These are phyloP conservation scores for Procambarus clarkii DNA, from an alignment of 1,140 invertebrate species.

Conservation along the genomic window DNA sequence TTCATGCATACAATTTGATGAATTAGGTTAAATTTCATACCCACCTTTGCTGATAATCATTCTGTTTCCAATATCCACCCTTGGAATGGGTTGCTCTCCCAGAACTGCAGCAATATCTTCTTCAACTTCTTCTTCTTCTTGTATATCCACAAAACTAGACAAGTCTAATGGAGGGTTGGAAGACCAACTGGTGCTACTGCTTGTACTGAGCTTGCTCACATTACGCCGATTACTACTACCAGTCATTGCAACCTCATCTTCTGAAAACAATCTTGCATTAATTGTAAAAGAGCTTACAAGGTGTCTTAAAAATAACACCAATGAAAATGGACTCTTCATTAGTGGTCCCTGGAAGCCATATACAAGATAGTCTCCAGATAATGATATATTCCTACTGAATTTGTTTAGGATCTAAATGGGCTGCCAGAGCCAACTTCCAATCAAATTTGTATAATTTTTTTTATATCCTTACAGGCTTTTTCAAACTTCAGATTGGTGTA, in stretches of 20 bases:
- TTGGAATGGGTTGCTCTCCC: not conserved
- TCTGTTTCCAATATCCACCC: conserved; percentile 49
- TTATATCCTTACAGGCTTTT: too few relatives aligned
- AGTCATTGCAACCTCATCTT: not conserved
- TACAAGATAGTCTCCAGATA: too few relatives aligned
- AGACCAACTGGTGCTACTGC: conserved; percentile 48
- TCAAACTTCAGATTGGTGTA: too few relatives aligned
- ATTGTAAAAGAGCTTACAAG: too few relatives aligned
- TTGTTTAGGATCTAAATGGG: too few relatives aligned
- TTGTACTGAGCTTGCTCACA: conserved; percentile 31
- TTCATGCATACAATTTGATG: too few relatives aligned
- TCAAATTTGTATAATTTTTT: too few relatives aligned
- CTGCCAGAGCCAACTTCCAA: too few relatives aligned
- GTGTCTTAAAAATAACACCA: too few relatives aligned
- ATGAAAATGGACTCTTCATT: too few relatives aligned
- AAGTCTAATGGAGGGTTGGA: conserved; percentile 23
- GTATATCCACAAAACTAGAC: conserved; percentile 44
- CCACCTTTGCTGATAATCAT: conserved; percentile 57
- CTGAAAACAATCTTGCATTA: not conserved
- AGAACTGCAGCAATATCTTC: conserved; percentile 36
- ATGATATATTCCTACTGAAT: too few relatives aligned
- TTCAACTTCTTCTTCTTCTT: conserved; percentile 56
- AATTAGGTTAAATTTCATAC: not conserved
- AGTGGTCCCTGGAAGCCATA: too few relatives aligned
- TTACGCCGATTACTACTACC: not conserved